Base-by-base conservation (phyloP, 2,113 vertebrate genomes). In the Rana temporaria region DNA sequence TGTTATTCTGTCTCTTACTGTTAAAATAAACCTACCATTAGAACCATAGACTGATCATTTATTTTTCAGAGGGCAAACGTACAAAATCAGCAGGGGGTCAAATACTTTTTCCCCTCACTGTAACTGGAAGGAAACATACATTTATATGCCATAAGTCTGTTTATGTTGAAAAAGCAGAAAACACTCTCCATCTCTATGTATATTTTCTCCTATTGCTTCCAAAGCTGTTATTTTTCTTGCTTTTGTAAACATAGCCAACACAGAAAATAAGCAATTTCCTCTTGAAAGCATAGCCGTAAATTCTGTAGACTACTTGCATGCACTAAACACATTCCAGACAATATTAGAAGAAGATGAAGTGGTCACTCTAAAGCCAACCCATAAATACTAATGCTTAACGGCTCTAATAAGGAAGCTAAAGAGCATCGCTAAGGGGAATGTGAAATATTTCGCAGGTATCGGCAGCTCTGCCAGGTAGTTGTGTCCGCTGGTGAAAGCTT, bases 251-350 rank as follows among this genome's bases (percentile, higher is more conserved):
- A 62, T 4, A 22, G 72, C 72, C 72, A 75, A 32, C 34, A 42
- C n/a, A 22, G 72, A 62, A 75, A 60, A 75, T 75, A 75, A 75
- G 56, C 72, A 75, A 75, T 62, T 75, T 75, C 56, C 72, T 75
- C 57, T 75, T 20, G 15, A 75, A 62, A 60, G 72, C 72, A 62
- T 60, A 75, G 56, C 32, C 72, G 22, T 75, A 75, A 75, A 75
- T 75, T 75, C 19, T 34, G 56, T 8, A 42, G 19, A 75, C 60
- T 75, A 75, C 56, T 75, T 75, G 72, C 72, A 75, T 75, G 72
- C 20, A 75, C 59, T 75, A 75, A 75, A 75, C 72, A 75, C 72
- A 75, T 75, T 75, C 72, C 72, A 75, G 56, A 62, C 72, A 62
- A 62, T 75, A 75, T 75, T 60, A 62, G 72, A 75, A 75, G 42